Base-by-base conservation (phyloP, 2,797 vertebrate species). In the Labeo calbasu region DNA sequence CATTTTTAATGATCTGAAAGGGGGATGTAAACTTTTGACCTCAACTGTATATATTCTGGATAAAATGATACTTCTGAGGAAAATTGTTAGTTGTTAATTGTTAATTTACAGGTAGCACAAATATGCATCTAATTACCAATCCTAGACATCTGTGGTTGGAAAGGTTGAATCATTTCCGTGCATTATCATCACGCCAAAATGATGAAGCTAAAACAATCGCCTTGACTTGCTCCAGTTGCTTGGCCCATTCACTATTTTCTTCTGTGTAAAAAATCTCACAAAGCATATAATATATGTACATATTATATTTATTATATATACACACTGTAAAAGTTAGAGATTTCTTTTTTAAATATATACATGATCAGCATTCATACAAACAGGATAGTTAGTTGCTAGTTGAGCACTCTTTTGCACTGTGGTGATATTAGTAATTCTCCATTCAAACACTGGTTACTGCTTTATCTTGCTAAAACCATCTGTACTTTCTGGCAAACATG, bases 241-340 rank as follows among this genome's bases (percentile, higher is more conserved):
- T 40, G 25, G 25, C 61, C 14, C 25, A 17, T 17, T 65, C 61
- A 65, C 15, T 12, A 1, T 8, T 11, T 43, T 43, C 12, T 69
- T 10, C 14, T 51, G 23, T 51, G 40, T 77, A 77, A 46, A 28
- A 1, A 63, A 63, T 25, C 40, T 48, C 23, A 19, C 15, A 25
- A 63, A 28, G 57, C 40, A 78, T 8, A 28, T 28, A 13, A 76
- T 55, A 0, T 73, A 83, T 77, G 23, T 46, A 46, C 72, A 77
- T 76, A 50, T 51, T 82, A 51, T 76, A 59, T 83, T 83, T 83
- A 83, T 72, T 81, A 19, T 73, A 48, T 40, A 73, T 21, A 78
- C 43, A 78, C 43, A 71, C 12, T 28, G 46, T 83, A 76, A 76
- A 83, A 46, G n/a, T 17, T 53, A 82, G 32, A 68, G 40, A 82